Evolutionary conservation across 1,140 invertebrate genomes (phyloP).

Genomic region (Meteorus sp.): DNA sequence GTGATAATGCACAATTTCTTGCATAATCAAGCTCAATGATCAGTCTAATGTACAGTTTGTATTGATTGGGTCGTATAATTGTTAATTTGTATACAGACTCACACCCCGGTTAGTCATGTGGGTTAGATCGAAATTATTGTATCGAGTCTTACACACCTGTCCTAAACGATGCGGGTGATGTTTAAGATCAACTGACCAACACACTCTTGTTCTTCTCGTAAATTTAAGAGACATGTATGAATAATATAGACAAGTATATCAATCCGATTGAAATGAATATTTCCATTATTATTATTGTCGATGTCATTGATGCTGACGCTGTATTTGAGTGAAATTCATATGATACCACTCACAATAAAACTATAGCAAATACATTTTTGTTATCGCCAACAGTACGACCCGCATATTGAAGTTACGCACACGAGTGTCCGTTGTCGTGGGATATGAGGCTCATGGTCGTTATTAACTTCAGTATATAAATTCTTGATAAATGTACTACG

Average conservation of each 20-base stretch:
- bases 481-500: background rate
- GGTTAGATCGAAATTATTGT: slow-evolving; percentile 59
- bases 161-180: slow-evolving; percentile 50
- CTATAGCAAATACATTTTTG: slow-evolving; percentile 14
- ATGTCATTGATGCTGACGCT: no score
- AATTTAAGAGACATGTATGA: background rate
- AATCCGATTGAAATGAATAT: no score
- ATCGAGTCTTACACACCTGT: slow-evolving; percentile 57
- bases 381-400: slow-evolving; percentile 41
- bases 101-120: no score
- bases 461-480: background rate
- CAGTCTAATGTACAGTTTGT: no score
- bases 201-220: background rate
- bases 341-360: background rate
- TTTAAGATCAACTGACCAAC: slow-evolving; percentile 8
- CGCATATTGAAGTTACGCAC: slow-evolving; percentile 38
- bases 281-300: no score
- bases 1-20: no score
- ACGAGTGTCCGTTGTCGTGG: slow-evolving; percentile 9
- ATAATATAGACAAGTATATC: background rate
- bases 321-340: no score
- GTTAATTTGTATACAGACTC: no score
- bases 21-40: no score
- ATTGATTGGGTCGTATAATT: no score
- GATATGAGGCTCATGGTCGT: slow-evolving; percentile 8